Evolutionary conservation across 2,888 invertebrate species (phyloP), one percentile per base, ranked within the genome.

Genomic region (Myathropa florea): DNA sequence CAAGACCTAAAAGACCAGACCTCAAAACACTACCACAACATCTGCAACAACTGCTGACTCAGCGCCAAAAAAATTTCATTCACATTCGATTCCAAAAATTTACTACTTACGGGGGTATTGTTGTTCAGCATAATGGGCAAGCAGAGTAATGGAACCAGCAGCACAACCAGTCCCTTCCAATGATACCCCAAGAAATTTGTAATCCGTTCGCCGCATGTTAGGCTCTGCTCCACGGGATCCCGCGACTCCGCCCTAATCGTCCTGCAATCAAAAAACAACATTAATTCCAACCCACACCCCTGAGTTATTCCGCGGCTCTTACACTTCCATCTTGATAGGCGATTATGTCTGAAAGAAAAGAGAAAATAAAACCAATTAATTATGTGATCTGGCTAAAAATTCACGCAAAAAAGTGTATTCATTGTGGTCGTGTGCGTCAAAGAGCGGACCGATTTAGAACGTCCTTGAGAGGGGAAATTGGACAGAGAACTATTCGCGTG

Each of bases 141-240:
- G 28, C 96, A 93, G 12, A 95, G 76, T 4, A 97, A 88, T 0
- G 97, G 97, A 89, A 95, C 95, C 28, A 96, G 75, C 28, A 96
- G 93, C 33, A 96, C 94, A 75, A 97, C 93, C 0, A 96, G 89
- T 1, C 96, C 95, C 90, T 95, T 95, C 97, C 97, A 97, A 91
- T 97, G 97, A 84, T 96, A 94, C 39, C 93, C 91, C 4, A 95
- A 89, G 90, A 95, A 95, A 70, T 88, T 88, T 46, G 88, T 75
- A 21, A 89, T 79, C 26, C 89, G 89, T 6, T 86, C 89, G 0
- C 88, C 39, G 26, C 78, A 79, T 28, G 86, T 88, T 23, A 89
- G 75, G 3, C 67, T 65, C 14, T 24, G 80, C 6, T 63, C 55
- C 21, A 61, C 82, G 9, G 67, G 68, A 14, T 81, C 81, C 7